Evolutionary conservation across 2,797 vertebrate genomes (phyloP), one percentile per base, ranked within the genome.

Genomic region (Malurus splendens): DNA sequence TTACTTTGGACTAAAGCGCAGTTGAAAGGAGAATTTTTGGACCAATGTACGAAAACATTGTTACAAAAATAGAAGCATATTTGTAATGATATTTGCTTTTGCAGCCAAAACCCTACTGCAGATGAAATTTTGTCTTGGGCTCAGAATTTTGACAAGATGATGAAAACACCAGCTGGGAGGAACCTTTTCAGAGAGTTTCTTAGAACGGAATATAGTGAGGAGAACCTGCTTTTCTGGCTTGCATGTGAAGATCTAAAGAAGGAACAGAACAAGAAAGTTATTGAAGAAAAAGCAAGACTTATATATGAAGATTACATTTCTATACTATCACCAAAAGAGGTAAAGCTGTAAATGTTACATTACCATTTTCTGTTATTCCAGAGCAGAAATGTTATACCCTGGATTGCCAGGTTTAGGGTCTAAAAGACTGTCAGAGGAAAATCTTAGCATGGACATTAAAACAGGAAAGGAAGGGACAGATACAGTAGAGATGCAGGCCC

Each of bases 271-370:
- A 98, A 98, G 82, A 96, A 97, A 27, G 96, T 96, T 45, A 97
- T 99, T 65, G 98, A 99, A 82, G 98, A 99, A 96, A 99, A 99
- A 94, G 98, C 98, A 96, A 98, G 98, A 92, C 98, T 98, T 95
- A 99, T 99, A 94, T 99, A 99, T 14, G 99, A 99, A 94, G 99
- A 99, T 96, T 99, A 99, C 66, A 99, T 99, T 95, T 99, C 99
- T 93, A 99, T 99, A 96, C 97, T 99, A 50, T 99, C 99, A 61
- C 99, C 99, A 81, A 99, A 99, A 98, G 99, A 99, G 99, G 98
- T 98, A 97, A 95, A 87, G 41, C 39, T 39, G 30, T 28, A 83
- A 94, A 93, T 52, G 27, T 50, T 74, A 72, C 6, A n/a, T 51
- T 78, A 73, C 25, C 15, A 64, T 71, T 77, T 94, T 71, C n/a